Conservation (phyloP, 2,113 vertebrate species). For the Sterrhoptilus dennistouni region DNA sequence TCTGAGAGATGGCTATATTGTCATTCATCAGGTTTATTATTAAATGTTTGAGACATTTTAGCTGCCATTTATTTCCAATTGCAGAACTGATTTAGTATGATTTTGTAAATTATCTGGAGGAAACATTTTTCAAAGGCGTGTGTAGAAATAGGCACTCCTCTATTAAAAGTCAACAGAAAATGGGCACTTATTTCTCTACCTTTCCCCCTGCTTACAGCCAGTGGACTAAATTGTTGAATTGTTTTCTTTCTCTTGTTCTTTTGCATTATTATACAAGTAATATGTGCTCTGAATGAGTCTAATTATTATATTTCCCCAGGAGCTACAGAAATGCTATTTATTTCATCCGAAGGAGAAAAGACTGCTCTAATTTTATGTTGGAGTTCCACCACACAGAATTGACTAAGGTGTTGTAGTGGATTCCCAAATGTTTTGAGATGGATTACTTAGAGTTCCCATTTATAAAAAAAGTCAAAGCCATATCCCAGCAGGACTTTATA, state of each 20-base stretch:
- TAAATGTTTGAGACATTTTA: not conserved
- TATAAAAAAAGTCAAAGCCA: not conserved
- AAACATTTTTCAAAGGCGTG: not conserved
- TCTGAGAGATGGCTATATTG: not conserved
- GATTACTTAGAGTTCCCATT: not conserved
- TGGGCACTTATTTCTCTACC: not conserved
- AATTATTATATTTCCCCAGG: not conserved
- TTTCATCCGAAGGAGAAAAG: not conserved
- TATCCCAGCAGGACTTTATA: not conserved
- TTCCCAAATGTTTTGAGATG: not conserved
- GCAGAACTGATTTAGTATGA: not conserved
- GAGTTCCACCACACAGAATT: not conserved
- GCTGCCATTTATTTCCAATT: not conserved
- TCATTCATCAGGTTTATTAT: not conserved
- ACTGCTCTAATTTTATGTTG: not conserved
- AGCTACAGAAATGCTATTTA: not conserved
- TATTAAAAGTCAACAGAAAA: not conserved
- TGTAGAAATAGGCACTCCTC: not conserved
- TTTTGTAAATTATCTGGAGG: not conserved
- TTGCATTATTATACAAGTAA: not conserved
- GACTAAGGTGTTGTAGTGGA: not conserved
- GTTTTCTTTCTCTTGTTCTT: not conserved
- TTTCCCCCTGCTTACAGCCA: not conserved
- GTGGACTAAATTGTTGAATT: not conserved
- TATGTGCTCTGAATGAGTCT: not conserved